phyloP scores from a whole-genome alignment of 2,888 invertebrate genomes.

The Mycalesis mineus region DNA sequence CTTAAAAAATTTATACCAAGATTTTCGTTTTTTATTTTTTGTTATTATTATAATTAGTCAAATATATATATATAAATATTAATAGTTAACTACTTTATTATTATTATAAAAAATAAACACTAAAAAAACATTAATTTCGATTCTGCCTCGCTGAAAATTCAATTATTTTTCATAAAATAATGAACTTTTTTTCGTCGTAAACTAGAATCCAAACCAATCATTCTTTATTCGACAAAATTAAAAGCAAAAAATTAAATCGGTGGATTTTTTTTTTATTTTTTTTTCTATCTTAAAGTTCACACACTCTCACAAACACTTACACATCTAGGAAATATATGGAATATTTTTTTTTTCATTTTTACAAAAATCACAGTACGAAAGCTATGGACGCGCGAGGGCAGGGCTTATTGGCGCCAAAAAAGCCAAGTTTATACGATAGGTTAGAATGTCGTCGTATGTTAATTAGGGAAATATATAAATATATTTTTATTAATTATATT shows the following conservation, averaged over 20 bases:
- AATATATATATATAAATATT: not conserved
- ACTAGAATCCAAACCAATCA: not conserved
- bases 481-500: too few relatives aligned
- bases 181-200: not conserved
- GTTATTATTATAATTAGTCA: too few relatives aligned
- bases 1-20: too few relatives aligned
- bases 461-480: too few relatives aligned
- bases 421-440: not conserved
- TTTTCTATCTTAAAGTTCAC: slow-evolving; percentile 24
- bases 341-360: slow-evolving; percentile 39
- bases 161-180: too few relatives aligned
- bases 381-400: slow-evolving; percentile 32
- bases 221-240: slow-evolving; percentile 22
- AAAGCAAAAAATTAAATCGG: slow-evolving; percentile 39
- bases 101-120: slow-evolving; percentile 24
- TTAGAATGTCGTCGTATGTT: not conserved
- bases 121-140: not conserved
- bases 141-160: too few relatives aligned
- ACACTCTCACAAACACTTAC: slow-evolving; percentile 22
- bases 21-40: too few relatives aligned
- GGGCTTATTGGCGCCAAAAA: slow-evolving; percentile 18
- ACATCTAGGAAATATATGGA: slow-evolving; percentile 39
- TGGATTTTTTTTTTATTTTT: slow-evolving; percentile 40
- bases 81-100: slow-evolving; percentile 12
- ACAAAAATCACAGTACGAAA: slow-evolving; percentile 46